Conservation (phyloP, 2,113 vertebrate genomes). For the Catagonus wagneri region DNA sequence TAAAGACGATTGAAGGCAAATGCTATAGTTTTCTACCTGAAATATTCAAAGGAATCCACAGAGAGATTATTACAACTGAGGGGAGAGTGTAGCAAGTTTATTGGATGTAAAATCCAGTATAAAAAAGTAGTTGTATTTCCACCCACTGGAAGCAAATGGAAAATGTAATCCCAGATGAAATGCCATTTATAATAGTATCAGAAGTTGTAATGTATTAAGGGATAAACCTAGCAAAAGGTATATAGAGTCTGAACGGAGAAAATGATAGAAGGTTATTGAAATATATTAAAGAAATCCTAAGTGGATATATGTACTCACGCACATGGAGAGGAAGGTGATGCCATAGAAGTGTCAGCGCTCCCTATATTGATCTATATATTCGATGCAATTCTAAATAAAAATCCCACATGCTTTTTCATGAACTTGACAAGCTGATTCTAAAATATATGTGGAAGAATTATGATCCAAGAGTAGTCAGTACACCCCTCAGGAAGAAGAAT, state of each 20-base stretch:
- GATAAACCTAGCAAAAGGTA: not conserved
- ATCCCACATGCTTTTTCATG: not conserved
- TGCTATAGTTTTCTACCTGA: not conserved
- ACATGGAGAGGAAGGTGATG: not conserved
- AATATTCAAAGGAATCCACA: not conserved
- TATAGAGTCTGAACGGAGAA: not conserved
- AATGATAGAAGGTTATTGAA: slow-evolving; percentile 1
- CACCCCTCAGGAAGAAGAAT: slow-evolving; percentile 3
- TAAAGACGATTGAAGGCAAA: not conserved
- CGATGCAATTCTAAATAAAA: slow-evolving; percentile 15
- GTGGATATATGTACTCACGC: not conserved
- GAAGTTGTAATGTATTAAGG: not conserved
- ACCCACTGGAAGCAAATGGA: not conserved
- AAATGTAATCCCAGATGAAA: slow-evolving; percentile 38
- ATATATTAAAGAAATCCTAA: slow-evolving; percentile 5
- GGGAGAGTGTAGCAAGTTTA: not conserved
- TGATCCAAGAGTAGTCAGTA: not conserved
- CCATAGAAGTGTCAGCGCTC: not conserved
- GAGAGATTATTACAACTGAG: not conserved
- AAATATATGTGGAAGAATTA: slow-evolving; percentile 25
- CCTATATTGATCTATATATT: not conserved
- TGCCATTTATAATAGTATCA: not conserved
- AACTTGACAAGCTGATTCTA: slow-evolving; percentile 31
- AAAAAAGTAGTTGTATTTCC: slow-evolving; percentile 29
- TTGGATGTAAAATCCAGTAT: not conserved